Percentiles rank a stretch among this genome's conserved stretches.
Evolutionary conservation across 2,113 vertebrate genomes (phyloP).

Genomic region (Vulpes lagopus): DNA sequence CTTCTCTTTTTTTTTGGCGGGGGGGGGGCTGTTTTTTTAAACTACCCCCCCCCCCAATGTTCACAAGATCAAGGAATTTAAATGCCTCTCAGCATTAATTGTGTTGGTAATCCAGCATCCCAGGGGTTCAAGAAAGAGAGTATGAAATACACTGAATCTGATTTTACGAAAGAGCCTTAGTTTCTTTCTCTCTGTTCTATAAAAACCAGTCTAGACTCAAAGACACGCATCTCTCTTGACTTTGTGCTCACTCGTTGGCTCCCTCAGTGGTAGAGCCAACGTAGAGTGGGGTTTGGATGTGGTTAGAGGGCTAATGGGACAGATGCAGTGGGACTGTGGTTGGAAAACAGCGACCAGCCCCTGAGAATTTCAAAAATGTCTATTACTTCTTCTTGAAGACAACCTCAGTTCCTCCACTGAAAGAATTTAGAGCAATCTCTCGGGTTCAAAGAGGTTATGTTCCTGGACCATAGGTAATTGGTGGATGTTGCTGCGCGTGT

Average conservation of each 20-base stretch:
- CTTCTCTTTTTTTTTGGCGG: not conserved
- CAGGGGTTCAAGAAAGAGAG: not conserved
- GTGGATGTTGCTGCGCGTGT: not conserved
- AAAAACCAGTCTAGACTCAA: not conserved
- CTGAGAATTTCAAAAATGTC: not conserved
- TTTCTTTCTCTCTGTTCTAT: not conserved
- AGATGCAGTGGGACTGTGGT: not conserved
- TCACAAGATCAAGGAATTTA: not conserved
- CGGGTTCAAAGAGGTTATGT: not conserved
- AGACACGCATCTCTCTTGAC: not conserved
- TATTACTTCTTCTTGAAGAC: conserved; percentile 2
- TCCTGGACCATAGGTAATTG: conserved; percentile 8
- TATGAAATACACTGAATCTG: not conserved
- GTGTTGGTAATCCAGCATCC: not conserved
- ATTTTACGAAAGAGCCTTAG: not conserved
- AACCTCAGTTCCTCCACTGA: conserved; percentile 28
- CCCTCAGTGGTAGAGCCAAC: not conserved
- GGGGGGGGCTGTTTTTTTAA: not conserved
- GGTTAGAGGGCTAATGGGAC: not conserved
- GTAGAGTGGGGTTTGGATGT: not conserved
- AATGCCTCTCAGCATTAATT: conserved; percentile 39
- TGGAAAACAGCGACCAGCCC: not conserved
- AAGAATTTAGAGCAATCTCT: conserved; percentile 17
- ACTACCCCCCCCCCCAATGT: not conserved
- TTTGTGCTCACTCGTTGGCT: not conserved